Conservation (phyloP, 2,797 vertebrate species). For the Sitta carolinensis region DNA sequence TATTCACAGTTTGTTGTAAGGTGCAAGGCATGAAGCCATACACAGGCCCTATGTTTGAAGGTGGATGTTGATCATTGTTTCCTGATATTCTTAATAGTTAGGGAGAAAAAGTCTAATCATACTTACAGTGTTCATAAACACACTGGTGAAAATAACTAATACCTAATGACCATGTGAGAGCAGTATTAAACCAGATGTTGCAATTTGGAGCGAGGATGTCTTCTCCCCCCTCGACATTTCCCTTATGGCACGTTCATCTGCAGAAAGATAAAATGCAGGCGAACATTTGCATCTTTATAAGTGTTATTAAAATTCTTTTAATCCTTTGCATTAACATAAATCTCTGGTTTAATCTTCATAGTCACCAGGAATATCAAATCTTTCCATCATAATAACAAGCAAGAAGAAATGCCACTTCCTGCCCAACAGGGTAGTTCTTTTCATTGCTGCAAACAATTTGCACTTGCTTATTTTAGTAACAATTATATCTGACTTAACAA, state of each 20-base stretch:
- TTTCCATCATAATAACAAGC: slow-evolving; percentile 43
- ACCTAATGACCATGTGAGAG: slow-evolving; percentile 57
- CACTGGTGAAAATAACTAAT: slow-evolving; percentile 8
- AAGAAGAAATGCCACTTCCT: slow-evolving; percentile 42
- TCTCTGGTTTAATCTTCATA: slow-evolving; percentile 67
- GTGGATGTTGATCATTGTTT: neutral
- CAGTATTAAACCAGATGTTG: slow-evolving; percentile 65
- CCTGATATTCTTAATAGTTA: neutral
- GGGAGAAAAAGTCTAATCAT: neutral
- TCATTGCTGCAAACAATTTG: slow-evolving; percentile 4
- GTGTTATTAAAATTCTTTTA: slow-evolving; percentile 70
- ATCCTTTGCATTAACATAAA: slow-evolving; percentile 74
- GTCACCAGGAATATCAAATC: slow-evolving; percentile 60
- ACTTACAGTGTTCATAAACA: neutral
- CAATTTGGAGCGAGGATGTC: neutral
- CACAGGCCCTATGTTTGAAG: neutral
- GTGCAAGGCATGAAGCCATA: neutral
- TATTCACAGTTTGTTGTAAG: neutral
- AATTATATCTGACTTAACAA: neutral
- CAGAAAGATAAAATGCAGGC: slow-evolving; percentile 58
- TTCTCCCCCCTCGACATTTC: slow-evolving; percentile 15
- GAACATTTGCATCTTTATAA: slow-evolving; percentile 70
- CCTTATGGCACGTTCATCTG: slow-evolving; percentile 62
- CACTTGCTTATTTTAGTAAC: neutral
- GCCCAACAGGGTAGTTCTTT: slow-evolving; percentile 9